Evolutionary conservation across 2,113 vertebrate species (phyloP).

Genomic region (Orientallactaga bullata): DNA sequence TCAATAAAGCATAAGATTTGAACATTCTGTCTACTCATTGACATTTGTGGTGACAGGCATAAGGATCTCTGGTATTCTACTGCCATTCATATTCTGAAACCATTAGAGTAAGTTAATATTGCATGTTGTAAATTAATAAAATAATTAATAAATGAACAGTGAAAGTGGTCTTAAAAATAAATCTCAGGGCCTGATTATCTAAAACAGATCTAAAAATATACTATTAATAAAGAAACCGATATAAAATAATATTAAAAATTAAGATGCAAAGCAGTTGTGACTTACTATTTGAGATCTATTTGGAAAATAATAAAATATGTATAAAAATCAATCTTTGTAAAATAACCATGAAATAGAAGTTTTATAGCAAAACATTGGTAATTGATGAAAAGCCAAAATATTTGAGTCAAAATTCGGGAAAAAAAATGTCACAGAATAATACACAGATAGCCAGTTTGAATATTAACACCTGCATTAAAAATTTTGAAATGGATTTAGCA

Average conservation of each 20-base stretch:
- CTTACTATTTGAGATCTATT: neutral
- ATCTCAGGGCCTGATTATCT: neutral
- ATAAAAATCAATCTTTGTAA: neutral
- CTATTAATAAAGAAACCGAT: neutral
- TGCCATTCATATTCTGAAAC: neutral
- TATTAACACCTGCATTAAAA: neutral
- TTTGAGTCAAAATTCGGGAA: conserved; percentile 12
- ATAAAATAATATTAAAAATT: neutral
- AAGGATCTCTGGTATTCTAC: neutral
- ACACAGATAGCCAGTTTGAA: neutral
- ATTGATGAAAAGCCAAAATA: neutral
- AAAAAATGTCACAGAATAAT: neutral
- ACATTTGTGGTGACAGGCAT: neutral
- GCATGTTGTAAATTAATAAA: neutral
- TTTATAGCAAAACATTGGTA: neutral
- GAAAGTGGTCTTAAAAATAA: neutral
- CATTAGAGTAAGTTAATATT: neutral
- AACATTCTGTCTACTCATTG: neutral
- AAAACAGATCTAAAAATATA: neutral
- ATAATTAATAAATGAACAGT: neutral
- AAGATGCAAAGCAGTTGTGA: neutral
- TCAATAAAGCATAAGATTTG: neutral
- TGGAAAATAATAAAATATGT: neutral
- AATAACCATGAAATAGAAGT: neutral
- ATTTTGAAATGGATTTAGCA: neutral